Evolutionary conservation across 1,140 invertebrate genomes (phyloP).

Genomic region (Zaprionus vittiger): DNA sequence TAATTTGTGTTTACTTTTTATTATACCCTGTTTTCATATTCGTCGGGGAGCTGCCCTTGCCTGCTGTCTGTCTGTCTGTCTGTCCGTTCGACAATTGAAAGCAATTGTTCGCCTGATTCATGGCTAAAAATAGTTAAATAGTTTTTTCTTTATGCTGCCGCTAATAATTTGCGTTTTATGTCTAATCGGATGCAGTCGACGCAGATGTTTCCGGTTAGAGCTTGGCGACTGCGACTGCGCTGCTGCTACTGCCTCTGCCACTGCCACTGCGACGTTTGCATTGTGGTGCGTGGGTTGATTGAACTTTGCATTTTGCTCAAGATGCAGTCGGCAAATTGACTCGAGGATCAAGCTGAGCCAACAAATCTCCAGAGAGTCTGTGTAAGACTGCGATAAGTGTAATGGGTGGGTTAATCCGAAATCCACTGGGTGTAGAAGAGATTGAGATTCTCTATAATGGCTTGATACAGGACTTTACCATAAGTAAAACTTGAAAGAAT

Average conservation of each 20-base stretch:
- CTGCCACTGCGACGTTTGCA: background rate
- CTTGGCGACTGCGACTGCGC: background rate
- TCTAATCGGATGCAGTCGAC: conserved; percentile 60
- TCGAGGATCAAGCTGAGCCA: conserved; percentile 34
- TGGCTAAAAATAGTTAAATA: conserved; percentile 56
- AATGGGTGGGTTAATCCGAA: background rate
- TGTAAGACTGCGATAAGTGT: background rate
- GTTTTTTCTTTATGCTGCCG: conserved; percentile 33
- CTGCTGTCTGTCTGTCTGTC: conserved; percentile 15
- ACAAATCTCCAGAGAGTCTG: conserved; percentile 24
- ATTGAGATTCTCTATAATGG: background rate
- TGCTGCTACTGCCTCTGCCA: background rate
- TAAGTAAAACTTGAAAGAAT: too few species aligned
- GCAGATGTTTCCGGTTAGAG: conserved; percentile 73
- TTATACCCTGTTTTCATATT: conserved; percentile 31
- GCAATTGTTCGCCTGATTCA: conserved; percentile 70
- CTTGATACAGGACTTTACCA: background rate
- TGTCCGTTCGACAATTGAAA: conserved; percentile 41
- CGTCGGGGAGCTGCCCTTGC: conserved; percentile 54
- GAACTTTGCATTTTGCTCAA: conserved; percentile 55
- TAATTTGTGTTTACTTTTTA: conserved; percentile 74
- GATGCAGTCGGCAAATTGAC: conserved; percentile 32
- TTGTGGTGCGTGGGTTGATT: conserved; percentile 51
- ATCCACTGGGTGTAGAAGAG: background rate
- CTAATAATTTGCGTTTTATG: conserved; percentile 70